These are phyloP conservation scores for Aromia moschata DNA, from an alignment of 2,888 invertebrate species.

Conservation along the genomic window DNA sequence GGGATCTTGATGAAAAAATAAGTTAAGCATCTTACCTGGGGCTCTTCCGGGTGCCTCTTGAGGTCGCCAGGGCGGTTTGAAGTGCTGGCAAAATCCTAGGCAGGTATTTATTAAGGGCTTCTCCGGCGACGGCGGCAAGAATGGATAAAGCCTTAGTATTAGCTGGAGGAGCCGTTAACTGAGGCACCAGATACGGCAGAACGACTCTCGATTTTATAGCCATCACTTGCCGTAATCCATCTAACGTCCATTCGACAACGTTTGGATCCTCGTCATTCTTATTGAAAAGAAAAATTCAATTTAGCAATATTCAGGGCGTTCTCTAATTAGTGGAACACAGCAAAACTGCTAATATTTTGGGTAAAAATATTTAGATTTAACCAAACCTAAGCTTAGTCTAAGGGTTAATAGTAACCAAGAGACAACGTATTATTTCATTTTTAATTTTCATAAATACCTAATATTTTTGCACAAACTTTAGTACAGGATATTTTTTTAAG, in stretches of 20 bases:
- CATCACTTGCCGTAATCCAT: constrained; percentile 97
- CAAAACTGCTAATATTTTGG: no score
- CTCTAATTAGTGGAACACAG: no score
- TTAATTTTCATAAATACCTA: no score
- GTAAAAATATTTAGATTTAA: constrained; percentile 21
- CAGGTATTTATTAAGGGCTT: constrained; percentile 89
- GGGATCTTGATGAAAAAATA: no score
- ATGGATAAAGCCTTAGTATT: constrained; percentile 95
- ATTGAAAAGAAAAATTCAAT: no score
- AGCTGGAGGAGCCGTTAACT: constrained; percentile 87
- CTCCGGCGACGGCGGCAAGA: constrained; percentile 93
- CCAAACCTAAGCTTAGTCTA: no score
- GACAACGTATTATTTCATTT: no score
- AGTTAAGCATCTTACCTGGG: constrained; percentile 46
- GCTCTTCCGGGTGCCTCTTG: constrained; percentile 67
- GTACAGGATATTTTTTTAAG: no score
- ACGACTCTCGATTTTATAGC: constrained; percentile 95
- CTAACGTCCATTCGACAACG: constrained; percentile 88
- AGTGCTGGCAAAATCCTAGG: constrained; percentile 93
- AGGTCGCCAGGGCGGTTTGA: constrained; percentile 76
- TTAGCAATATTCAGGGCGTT: no score
- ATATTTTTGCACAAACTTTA: no score
- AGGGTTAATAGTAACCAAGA: no score
- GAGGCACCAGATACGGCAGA: constrained; percentile 94
- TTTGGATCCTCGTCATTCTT: constrained; percentile 80